These are phyloP conservation scores for Xestia xanthographa DNA, from an alignment of 2,888 invertebrate species.

Conservation along the genomic window DNA sequence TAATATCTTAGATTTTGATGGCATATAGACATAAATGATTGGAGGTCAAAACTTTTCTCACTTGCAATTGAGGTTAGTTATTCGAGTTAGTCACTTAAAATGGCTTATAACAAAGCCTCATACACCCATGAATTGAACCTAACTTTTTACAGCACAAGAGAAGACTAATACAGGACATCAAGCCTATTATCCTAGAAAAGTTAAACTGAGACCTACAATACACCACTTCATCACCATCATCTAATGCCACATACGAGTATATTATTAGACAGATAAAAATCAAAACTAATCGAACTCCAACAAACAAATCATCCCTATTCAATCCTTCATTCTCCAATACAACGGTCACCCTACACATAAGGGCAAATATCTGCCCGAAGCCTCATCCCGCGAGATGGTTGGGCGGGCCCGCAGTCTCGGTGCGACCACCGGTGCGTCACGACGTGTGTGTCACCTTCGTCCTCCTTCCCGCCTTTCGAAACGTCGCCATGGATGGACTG, in stretches of 20 bases:
- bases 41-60: not conserved
- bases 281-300: not conserved
- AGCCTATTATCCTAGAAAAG: not conserved
- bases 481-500: slow-evolving; percentile 66
- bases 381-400: slow-evolving; percentile 70
- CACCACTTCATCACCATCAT: not conserved
- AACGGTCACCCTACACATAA: slow-evolving; percentile 55
- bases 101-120: not conserved
- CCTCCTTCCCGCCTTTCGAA: slow-evolving; percentile 74
- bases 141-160: not conserved
- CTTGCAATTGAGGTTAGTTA: not conserved
- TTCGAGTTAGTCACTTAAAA: not conserved
- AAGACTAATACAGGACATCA: not conserved
- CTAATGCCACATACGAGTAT: too few species aligned
- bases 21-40: not conserved
- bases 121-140: not conserved
- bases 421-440: slow-evolving; percentile 58
- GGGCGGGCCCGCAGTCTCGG: slow-evolving; percentile 75
- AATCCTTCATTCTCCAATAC: not conserved
- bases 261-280: not conserved
- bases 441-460: slow-evolving; percentile 38
- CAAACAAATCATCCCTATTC: not conserved
- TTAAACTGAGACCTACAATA: not conserved
- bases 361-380: slow-evolving; percentile 71
- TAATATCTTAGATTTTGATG: not conserved